phyloP scores from a whole-genome alignment of 2,888 invertebrate genomes.

The Catotricha subobsoleta region DNA sequence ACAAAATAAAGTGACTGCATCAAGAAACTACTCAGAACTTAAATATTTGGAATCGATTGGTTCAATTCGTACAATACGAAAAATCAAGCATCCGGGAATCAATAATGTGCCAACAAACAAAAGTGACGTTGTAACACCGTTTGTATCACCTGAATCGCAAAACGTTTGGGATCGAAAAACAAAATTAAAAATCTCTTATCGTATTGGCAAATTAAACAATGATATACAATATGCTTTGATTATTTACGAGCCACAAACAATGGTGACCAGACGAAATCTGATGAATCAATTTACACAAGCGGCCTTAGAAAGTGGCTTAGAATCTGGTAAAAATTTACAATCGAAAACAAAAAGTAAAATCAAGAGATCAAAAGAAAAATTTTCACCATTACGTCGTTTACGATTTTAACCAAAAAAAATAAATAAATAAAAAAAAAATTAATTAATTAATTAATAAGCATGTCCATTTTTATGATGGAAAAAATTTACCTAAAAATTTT shows the following conservation, averaged over 20 bases:
- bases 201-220: slow-evolving; percentile 15
- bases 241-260: slow-evolving; percentile 17
- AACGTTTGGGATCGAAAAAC: slow-evolving; percentile 15
- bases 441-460: too few species aligned
- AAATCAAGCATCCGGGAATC: slow-evolving; percentile 9
- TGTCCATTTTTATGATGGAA: too few species aligned
- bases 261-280: slow-evolving; percentile 16
- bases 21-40: slow-evolving; percentile 5
- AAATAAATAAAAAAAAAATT: too few species aligned
- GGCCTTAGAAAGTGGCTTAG: neutral
- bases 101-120: slow-evolving; percentile 12
- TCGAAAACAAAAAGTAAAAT: neutral
- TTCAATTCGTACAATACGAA: slow-evolving; percentile 6
- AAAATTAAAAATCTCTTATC: slow-evolving; percentile 19
- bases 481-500: too few species aligned
- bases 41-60: slow-evolving; percentile 12
- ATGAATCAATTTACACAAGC: slow-evolving; percentile 16
- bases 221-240: slow-evolving; percentile 19
- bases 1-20: too few species aligned
- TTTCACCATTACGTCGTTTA: neutral
- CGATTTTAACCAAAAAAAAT: slow-evolving; percentile 1
- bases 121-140: slow-evolving; percentile 5
- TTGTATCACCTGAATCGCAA: slow-evolving; percentile 5
- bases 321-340: neutral
- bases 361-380: neutral